These are phyloP conservation scores for Neolamprologus kungweensis DNA, from an alignment of 2,113 vertebrate species.

Conservation along the genomic window DNA sequence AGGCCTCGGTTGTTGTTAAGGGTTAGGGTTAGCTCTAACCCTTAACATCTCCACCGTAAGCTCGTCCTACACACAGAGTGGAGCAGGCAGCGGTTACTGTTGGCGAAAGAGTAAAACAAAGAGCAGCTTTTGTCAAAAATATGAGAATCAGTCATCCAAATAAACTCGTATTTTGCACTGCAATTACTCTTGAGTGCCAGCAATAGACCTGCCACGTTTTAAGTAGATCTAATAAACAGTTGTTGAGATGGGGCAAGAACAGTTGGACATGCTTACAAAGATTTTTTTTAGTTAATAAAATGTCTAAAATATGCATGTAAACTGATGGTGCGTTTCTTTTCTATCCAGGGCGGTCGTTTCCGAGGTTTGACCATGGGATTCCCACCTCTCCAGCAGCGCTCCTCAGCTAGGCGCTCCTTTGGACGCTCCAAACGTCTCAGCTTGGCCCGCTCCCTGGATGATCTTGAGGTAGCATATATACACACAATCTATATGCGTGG, in stretches of 20 bases:
- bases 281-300: neutral
- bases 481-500: neutral
- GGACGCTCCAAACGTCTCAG: constrained; percentile 86
- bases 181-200: neutral
- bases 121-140: neutral
- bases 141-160: neutral
- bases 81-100: neutral
- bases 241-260: neutral
- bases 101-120: neutral
- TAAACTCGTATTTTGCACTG: neutral
- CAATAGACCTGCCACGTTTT: neutral
- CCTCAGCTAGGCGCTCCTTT: constrained; percentile 80
- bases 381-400: constrained; percentile 74
- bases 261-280: neutral
- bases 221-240: neutral
- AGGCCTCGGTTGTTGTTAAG: neutral
- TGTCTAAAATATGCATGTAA: neutral
- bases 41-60: neutral
- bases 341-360: constrained; percentile 74
- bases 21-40: neutral
- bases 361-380: constrained; percentile 75
- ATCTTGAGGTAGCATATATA: constrained; percentile 78
- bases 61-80: neutral
- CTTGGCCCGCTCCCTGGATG: constrained; percentile 88
- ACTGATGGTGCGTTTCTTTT: neutral